These are phyloP conservation scores for Acyrthosiphon pisum DNA, from an alignment of 1,140 invertebrate species.

Conservation along the genomic window DNA sequence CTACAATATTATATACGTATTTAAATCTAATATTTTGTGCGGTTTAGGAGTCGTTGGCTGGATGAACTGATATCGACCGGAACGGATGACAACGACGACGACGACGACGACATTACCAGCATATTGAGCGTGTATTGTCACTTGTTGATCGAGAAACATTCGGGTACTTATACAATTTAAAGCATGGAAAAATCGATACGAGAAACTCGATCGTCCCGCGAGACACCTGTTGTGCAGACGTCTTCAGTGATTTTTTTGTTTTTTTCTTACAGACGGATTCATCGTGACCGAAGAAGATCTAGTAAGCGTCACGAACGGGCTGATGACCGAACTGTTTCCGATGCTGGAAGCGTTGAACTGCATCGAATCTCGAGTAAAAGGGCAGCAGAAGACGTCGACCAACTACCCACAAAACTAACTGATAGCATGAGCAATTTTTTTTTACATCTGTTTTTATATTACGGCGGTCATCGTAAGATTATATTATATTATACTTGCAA, in stretches of 20 bases:
- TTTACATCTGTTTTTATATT: not conserved
- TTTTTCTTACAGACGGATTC: slow-evolving; percentile 41
- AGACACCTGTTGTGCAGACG: no score
- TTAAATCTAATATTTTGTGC: not conserved
- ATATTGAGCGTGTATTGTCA: slow-evolving; percentile 77
- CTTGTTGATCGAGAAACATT: slow-evolving; percentile 72
- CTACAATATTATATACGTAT: not conserved
- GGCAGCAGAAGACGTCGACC: not conserved
- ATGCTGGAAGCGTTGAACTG: slow-evolving; percentile 54
- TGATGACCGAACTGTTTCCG: slow-evolving; percentile 54
- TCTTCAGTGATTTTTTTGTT: not conserved
- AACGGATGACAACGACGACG: slow-evolving; percentile 68
- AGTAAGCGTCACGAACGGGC: slow-evolving; percentile 36
- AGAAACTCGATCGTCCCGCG: not conserved
- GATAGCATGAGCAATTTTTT: not conserved
- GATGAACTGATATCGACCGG: slow-evolving; percentile 68
- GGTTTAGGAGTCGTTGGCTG: slow-evolving; percentile 67
- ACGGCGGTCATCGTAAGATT: no score
- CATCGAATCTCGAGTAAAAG: slow-evolving; percentile 48
- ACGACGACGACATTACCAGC: slow-evolving; percentile 72
- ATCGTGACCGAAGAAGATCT: slow-evolving; percentile 55
- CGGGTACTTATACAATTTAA: slow-evolving; percentile 65
- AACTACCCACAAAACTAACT: slow-evolving; percentile 47
- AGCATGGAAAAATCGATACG: not conserved
- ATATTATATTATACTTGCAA: no score